Evolutionary conservation across 2,797 vertebrate genomes (phyloP).

Genomic region (Microhierax caerulescens): DNA sequence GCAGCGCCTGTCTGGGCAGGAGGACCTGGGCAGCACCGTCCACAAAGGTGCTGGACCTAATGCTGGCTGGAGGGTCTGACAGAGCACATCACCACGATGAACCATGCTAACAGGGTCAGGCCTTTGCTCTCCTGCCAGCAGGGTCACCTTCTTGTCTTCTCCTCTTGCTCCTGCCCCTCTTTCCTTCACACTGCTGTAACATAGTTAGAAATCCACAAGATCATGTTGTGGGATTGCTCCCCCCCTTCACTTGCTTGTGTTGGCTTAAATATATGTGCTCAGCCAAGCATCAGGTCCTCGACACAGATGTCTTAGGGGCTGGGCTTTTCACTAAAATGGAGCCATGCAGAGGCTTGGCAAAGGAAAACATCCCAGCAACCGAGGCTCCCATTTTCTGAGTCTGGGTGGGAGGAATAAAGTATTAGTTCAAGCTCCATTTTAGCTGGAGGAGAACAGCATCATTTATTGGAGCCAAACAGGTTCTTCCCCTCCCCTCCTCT

Average conservation of each 20-base stretch:
- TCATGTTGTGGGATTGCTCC: not conserved
- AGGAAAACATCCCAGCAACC: not conserved
- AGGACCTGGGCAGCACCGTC: not conserved
- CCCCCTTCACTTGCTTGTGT: not conserved
- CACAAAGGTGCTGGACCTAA: not conserved
- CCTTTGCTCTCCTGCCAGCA: not conserved
- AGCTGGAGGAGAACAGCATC: not conserved
- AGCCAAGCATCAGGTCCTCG: not conserved
- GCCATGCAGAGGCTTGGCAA: not conserved
- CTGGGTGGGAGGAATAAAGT: not conserved
- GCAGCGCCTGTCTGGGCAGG: not conserved
- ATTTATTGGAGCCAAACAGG: not conserved
- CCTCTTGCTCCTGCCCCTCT: not conserved
- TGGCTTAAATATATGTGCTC: not conserved
- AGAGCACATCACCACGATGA: not conserved
- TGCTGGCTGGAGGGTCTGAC: not conserved
- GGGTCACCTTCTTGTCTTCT: not conserved
- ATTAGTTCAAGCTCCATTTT: not conserved
- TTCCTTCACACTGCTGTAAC: not conserved
- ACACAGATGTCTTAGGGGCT: not conserved
- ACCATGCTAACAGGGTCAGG: accelerated
- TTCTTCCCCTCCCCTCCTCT: not conserved
- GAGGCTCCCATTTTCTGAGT: not conserved
- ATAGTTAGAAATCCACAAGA: not conserved
- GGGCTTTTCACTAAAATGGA: not conserved